phyloP scores from a whole-genome alignment of 1,140 invertebrate species.

The Plutomurus gul region DNA sequence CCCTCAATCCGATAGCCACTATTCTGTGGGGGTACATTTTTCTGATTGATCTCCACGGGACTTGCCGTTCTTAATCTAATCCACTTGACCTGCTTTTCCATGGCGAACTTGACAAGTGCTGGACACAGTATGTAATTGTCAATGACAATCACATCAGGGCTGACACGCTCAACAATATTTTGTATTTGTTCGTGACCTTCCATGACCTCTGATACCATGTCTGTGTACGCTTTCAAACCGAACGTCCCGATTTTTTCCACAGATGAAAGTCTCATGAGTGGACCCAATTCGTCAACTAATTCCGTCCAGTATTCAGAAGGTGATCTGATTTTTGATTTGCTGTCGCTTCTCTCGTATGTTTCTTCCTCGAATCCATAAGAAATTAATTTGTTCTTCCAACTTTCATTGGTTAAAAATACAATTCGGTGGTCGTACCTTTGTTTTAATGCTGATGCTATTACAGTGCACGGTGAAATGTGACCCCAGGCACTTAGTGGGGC shows the following conservation, averaged over 20 bases:
- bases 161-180: background rate
- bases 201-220: background rate
- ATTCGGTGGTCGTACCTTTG: background rate
- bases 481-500: background rate
- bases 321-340: background rate
- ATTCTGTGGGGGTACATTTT: background rate
- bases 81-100: background rate
- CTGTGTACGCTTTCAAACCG: background rate
- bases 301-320: background rate
- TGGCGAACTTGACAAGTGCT: background rate
- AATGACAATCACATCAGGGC: background rate
- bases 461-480: background rate
- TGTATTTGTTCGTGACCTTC: background rate
- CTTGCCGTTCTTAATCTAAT: background rate
- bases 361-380: background rate
- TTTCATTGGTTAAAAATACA: background rate
- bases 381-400: background rate
- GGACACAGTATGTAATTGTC: constrained; percentile 13
- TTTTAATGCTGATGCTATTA: background rate
- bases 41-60: background rate
- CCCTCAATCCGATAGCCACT: background rate
- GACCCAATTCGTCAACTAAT: background rate
- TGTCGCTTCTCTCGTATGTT: background rate
- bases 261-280: background rate
- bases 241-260: constrained; percentile 5